Percentiles rank a stretch among this genome's conserved stretches.
Evolutionary conservation across 2,797 vertebrate species (phyloP).

Genomic region (Lophotriccus pileatus): DNA sequence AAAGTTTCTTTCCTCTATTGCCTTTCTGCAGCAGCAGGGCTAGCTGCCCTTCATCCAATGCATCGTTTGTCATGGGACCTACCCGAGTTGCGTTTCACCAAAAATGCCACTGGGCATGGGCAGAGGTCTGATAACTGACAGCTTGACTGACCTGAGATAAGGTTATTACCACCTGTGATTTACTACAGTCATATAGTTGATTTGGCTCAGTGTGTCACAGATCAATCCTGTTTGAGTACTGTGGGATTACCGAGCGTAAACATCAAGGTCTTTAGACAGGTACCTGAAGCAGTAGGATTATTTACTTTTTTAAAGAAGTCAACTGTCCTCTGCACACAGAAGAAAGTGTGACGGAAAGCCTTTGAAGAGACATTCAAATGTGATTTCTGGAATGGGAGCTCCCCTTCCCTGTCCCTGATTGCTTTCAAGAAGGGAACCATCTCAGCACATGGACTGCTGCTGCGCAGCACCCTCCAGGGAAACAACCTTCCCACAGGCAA

Average conservation of each 20-base stretch:
- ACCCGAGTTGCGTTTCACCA: neutral
- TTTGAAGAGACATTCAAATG: neutral
- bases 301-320: neutral
- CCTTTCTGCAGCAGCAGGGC: neutral
- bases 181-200: neutral
- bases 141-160: neutral
- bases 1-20: neutral
- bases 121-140: neutral
- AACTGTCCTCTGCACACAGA: neutral
- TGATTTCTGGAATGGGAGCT: neutral
- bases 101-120: neutral
- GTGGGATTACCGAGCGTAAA: neutral
- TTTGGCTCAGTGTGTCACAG: neutral
- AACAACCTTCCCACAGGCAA: neutral
- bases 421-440: neutral
- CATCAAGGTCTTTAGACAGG: neutral
- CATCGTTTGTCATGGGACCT: accelerated
- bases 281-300: neutral
- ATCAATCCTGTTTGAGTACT: neutral
- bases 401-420: neutral
- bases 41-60: neutral
- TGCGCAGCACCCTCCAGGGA: neutral
- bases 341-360: neutral
- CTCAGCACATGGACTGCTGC: neutral
- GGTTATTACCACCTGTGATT: neutral